A percentile compares a stretch with the other conserved stretches of the same genome.
These are phyloP conservation scores for Rallus crepitans DNA, from an alignment of 2,797 vertebrate genomes.

Conservation along the genomic window DNA sequence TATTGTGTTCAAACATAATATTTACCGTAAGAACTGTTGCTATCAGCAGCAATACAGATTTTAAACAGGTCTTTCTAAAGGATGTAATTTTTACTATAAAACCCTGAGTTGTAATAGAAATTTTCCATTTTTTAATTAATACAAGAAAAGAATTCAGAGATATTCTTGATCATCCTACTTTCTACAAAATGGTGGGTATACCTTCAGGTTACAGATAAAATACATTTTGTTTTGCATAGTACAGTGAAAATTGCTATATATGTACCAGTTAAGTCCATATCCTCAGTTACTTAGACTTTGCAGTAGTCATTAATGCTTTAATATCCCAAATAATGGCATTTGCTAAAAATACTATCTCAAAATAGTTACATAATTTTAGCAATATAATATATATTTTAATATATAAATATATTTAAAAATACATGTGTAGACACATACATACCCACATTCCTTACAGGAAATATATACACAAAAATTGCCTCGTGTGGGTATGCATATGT, in stretches of 20 bases:
- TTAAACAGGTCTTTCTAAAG: background rate
- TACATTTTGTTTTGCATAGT: background rate
- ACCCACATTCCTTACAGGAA: background rate
- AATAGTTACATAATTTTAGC: background rate
- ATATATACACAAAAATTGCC: background rate
- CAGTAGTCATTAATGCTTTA: background rate
- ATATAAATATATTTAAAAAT: background rate
- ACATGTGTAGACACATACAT: accelerated
- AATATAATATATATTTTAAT: background rate
- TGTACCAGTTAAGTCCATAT: background rate
- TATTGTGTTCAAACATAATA: background rate
- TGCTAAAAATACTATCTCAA: background rate
- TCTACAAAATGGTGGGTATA: background rate
- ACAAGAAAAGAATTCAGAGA: background rate
- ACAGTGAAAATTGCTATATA: background rate
- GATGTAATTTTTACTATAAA: background rate
- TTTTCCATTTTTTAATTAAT: background rate
- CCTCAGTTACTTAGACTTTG: background rate
- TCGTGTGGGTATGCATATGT: too few species aligned
- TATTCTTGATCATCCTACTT: background rate
- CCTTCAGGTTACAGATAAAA: background rate
- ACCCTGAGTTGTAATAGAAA: background rate
- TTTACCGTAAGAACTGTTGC: background rate
- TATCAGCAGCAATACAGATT: background rate
- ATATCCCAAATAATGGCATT: accelerated